phyloP scores from a whole-genome alignment of 2,797 vertebrate species.

The Corythornis leucogaster region DNA sequence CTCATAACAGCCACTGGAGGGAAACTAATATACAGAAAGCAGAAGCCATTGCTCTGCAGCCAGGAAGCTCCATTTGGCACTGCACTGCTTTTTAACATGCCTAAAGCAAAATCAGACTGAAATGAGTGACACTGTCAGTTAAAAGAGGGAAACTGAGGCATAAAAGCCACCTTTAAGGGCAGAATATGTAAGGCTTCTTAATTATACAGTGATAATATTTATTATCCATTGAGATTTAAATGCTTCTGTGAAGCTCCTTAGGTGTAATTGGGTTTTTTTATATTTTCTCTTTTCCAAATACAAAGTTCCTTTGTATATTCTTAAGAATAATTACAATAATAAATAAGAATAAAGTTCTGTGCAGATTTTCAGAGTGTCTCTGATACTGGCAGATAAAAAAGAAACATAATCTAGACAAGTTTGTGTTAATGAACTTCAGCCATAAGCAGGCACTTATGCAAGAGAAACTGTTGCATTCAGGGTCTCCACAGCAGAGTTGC shows the following conservation, averaged over 20 bases:
- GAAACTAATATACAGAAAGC: neutral
- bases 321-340: neutral
- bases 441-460: neutral
- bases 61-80: neutral
- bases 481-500: neutral
- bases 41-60: neutral
- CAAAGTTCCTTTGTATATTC: neutral
- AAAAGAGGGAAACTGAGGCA: neutral
- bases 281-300: neutral
- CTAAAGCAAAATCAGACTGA: neutral
- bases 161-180: neutral
- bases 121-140: neutral
- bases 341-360: neutral
- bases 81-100: neutral
- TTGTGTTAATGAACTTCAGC: neutral
- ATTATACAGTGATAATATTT: neutral
- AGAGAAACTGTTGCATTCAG: neutral
- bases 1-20: conserved; percentile 9
- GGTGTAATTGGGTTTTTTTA: neutral
- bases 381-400: neutral
- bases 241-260: neutral
- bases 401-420: neutral
- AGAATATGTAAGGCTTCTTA: neutral
- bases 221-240: neutral
- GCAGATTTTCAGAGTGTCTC: neutral